Base-by-base conservation (phyloP, 2,888 invertebrate genomes). In the Eupithecia centaureata region DNA sequence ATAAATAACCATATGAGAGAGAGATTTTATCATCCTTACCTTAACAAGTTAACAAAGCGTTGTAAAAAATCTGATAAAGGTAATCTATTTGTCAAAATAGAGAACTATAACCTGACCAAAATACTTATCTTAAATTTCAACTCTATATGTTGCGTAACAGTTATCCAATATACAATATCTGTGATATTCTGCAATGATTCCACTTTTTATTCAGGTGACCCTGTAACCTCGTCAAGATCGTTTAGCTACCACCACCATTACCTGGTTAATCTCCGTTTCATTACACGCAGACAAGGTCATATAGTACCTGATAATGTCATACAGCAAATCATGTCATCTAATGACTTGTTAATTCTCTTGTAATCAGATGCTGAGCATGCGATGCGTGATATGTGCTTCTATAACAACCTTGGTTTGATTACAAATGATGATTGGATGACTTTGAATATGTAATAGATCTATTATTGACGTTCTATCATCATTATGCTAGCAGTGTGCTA, bases 301-400 rank as follows among this genome's bases (percentile, higher is more conserved):
- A 59, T 30, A 22, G 47, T 47, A 18, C 61, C 57, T 30, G 32
- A 32, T 57, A 30, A 33, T 57, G 32, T 57, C 57, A 18, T 57
- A 35, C 59, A 47, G 13, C 10, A 62, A 64, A 70, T 67, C 67
- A 71, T 71, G 67, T 67, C 71, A 63, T 70, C 57, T 73, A 67
- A 73, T 73, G 63, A 64, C 70, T 64, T 66, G 65, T 60, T 70
- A 69, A 71, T 68, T 68, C 32, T 25, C 51, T 47, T 70, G 67
- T 70, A 68, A 68, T 73, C 58, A 73, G 60, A 68, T 70, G 63
- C 68, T 63, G 63, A 56, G 72, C 70, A 73, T 71, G 73, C 74
- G 60, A 71, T 63, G 63, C 65, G 52, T 63, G 71, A 68, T 63
- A 56, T 56, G 62, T 33, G 22, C n/a, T 62, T 33, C 33, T 30